phyloP scores from a whole-genome alignment of 1,140 invertebrate genomes.

The Drosophila kohkoa region DNA sequence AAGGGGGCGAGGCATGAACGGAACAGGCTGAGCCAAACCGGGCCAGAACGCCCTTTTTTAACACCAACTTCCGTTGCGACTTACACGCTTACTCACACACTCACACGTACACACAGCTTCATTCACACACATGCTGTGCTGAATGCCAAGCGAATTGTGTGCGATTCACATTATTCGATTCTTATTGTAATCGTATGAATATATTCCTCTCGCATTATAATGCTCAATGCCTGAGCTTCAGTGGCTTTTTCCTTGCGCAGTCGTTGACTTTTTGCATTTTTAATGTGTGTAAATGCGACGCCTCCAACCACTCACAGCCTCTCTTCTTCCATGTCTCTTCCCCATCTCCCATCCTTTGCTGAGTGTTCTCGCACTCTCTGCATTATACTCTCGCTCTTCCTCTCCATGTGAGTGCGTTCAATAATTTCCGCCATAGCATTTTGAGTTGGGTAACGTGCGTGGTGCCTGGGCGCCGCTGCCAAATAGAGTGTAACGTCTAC shows the following conservation, averaged over 20 bases:
- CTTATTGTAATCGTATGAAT: constrained; percentile 82
- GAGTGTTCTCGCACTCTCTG: not conserved
- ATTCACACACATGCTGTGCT: constrained; percentile 15
- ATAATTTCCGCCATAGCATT: constrained; percentile 77
- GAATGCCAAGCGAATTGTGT: constrained; percentile 46
- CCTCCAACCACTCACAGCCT: not conserved
- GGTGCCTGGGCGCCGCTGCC: constrained; percentile 60
- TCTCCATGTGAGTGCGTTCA: constrained; percentile 61
- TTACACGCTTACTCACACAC: constrained; percentile 10
- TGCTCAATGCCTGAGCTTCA: constrained; percentile 69
- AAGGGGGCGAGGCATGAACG: not conserved
- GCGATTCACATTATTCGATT: constrained; percentile 72
- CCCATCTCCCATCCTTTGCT: not conserved
- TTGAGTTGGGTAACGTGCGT: constrained; percentile 75
- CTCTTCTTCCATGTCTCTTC: not conserved
- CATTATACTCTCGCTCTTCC: constrained; percentile 23
- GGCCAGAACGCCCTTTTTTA: constrained; percentile 35
- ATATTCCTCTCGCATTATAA: constrained; percentile 76
- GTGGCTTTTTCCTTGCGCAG: constrained; percentile 75
- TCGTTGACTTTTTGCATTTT: constrained; percentile 82
- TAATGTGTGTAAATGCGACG: constrained; percentile 68
- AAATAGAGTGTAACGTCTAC: constrained; percentile 77
- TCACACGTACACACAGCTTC: constrained; percentile 1
- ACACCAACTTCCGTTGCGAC: constrained; percentile 40
- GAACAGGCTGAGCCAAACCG: not conserved